phyloP scores from a whole-genome alignment of 2,797 vertebrate species.

The Hoplostethus atlanticus region DNA sequence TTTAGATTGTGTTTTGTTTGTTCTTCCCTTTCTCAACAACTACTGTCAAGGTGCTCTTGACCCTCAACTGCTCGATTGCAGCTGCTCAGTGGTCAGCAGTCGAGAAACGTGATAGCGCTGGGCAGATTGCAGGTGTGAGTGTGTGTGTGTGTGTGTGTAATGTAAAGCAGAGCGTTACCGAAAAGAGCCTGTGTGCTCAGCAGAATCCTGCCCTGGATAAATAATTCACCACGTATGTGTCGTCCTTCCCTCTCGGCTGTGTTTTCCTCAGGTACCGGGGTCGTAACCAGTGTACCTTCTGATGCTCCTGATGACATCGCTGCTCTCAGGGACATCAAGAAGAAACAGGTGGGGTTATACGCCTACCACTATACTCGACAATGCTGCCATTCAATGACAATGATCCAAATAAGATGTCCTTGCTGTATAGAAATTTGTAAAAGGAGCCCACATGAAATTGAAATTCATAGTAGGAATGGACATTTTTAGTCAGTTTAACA shows the following conservation, averaged over 20 bases:
- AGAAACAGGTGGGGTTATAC: conserved; percentile 88
- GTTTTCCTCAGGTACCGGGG: conserved; percentile 88
- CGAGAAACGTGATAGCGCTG: neutral
- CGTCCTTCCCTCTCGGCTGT: neutral
- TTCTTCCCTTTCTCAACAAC: neutral
- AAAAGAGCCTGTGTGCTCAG: neutral
- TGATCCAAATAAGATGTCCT: neutral
- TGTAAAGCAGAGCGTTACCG: neutral
- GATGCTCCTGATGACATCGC: conserved; percentile 96
- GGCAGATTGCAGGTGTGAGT: no score
- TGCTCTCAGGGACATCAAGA: conserved; percentile 95
- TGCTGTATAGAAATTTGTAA: neutral
- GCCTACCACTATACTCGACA: no score
- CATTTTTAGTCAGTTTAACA: no score
- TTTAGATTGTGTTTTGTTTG: conserved; percentile 10
- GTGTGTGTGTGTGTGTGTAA: neutral
- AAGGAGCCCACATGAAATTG: no score
- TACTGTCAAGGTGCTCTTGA: neutral
- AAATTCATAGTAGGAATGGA: no score
- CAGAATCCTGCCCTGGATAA: neutral
- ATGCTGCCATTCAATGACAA: no score
- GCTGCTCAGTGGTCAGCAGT: neutral
- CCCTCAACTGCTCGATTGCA: conserved; percentile 16
- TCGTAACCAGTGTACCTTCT: conserved; percentile 97
- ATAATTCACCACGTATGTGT: neutral